A percentile compares a stretch with the other conserved stretches of the same genome.
Conservation (phyloP, 2,113 vertebrate genomes). For the Erpornis zantholeuca region DNA sequence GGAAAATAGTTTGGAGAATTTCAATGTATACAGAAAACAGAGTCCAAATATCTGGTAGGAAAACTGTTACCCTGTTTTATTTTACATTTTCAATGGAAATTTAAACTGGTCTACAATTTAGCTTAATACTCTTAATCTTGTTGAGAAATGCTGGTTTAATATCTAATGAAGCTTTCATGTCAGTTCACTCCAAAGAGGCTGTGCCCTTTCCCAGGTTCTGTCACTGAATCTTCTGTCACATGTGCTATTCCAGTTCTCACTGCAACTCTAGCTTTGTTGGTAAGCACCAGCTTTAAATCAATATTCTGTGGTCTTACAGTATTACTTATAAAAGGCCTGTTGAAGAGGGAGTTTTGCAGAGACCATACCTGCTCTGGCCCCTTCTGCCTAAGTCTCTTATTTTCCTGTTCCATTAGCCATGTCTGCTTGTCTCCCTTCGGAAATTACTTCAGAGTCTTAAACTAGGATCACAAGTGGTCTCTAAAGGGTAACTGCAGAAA, state of each 20-base stretch:
- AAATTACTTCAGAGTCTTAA: background rate
- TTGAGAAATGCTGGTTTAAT: background rate
- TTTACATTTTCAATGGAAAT: background rate
- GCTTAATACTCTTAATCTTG: background rate
- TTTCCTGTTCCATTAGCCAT: background rate
- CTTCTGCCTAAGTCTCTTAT: background rate
- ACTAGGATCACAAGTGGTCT: background rate
- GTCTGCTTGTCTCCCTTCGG: background rate
- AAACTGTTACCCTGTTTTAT: background rate
- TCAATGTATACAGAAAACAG: background rate
- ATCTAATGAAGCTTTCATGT: background rate
- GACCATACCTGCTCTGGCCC: fast-evolving
- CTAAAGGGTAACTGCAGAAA: background rate
- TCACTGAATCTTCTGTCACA: background rate
- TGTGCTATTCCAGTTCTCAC: background rate
- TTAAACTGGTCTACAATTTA: background rate
- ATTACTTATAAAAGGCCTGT: background rate
- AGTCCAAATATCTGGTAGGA: background rate
- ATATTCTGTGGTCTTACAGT: background rate
- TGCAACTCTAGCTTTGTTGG: background rate
- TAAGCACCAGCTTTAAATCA: background rate
- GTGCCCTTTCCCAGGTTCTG: background rate
- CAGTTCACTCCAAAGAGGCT: background rate
- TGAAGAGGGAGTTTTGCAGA: background rate
- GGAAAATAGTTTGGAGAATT: background rate